Evolutionary conservation across 2,113 vertebrate genomes (phyloP), one percentile per base, ranked within the genome.

Genomic region (Malaclemys terrapin): DNA sequence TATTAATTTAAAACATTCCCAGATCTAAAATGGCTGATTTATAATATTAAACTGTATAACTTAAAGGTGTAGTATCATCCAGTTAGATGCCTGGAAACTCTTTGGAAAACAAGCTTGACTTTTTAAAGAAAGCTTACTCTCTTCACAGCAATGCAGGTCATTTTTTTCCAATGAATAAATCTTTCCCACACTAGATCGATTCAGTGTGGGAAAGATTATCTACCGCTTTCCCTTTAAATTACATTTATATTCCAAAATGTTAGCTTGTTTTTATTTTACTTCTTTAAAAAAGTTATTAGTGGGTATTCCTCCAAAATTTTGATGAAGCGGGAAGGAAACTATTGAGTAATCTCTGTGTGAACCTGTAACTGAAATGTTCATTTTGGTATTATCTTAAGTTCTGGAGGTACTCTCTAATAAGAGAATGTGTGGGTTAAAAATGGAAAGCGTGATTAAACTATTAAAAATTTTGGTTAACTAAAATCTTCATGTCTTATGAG

Each of bases 111-210:
- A 3, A 7, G 3, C 50, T 89, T 65, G 6, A 52, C 13, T 56
- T 90, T 87, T 89, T 80, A 24, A 82, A 83, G 12, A 52, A 65
- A 88, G n/a, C 20, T 6, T 87, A 75, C 35, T 72, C 20, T 90
- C 93, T 83, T 35, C 27, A 81, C 6, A 29, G 17, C 16, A 52
- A 42, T 25, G 8, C 1, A 65, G 80, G 57, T 81, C 7, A 6
- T 2, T 83, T 94, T 92, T 92, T 94, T 86, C 35, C 69, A 47
- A 76, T 83, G 42, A 85, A 17, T 12, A 87, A n/a, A 65, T 80
- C 47, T 47, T 47, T 47, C 47, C 47, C 0, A 3, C 62, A 1
- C 13, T 49, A 90, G 69, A 20, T 50, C 45, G 59, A 90, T 79
- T 84, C 20, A 52, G 8, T 11, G 52, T 3, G 80, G 12, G 8